Evolutionary conservation across 1,140 invertebrate species (phyloP).

Genomic region (Trialeurodes vaporariorum): DNA sequence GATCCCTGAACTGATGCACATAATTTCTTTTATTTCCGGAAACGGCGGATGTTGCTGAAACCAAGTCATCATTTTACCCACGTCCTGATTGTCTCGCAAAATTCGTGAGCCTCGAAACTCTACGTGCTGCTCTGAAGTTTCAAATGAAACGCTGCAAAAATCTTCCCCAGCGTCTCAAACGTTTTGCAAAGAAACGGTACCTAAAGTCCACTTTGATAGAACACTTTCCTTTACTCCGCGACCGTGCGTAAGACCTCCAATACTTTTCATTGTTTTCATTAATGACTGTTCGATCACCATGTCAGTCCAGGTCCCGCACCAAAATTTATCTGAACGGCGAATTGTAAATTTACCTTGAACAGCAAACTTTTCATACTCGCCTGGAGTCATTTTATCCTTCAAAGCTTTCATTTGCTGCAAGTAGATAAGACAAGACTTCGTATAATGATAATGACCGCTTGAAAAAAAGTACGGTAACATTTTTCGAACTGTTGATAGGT

Average conservation of each 20-base stretch:
- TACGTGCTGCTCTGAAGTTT: conserved; percentile 32
- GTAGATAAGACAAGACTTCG: conserved; percentile 14
- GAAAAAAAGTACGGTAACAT: conserved; percentile 36
- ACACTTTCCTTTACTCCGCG: conserved; percentile 31
- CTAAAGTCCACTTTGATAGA: conserved; percentile 31
- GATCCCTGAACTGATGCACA: conserved; percentile 33
- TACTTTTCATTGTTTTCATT: conserved; percentile 35
- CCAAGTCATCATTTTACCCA: conserved; percentile 30
- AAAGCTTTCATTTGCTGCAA: conserved; percentile 13
- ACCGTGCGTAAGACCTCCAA: conserved; percentile 31
- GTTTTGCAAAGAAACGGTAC: conserved; percentile 22
- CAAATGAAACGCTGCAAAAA: background rate
- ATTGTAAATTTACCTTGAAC: conserved; percentile 30
- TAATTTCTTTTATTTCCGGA: conserved; percentile 24
- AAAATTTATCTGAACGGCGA: conserved; percentile 30
- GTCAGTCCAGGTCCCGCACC: conserved; percentile 32
- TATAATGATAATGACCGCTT: conserved; percentile 23
- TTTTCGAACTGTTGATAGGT: conserved; percentile 28
- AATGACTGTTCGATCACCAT: conserved; percentile 33
- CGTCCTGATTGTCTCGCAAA: conserved; percentile 30
- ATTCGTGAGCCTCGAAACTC: conserved; percentile 32
- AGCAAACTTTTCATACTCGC: conserved; percentile 8
- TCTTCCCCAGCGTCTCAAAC: conserved; percentile 9
- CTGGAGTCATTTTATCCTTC: background rate
- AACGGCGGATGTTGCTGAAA: conserved; percentile 31